Conservation (phyloP, 2,888 invertebrate genomes). For the Pollenia amentaria region DNA sequence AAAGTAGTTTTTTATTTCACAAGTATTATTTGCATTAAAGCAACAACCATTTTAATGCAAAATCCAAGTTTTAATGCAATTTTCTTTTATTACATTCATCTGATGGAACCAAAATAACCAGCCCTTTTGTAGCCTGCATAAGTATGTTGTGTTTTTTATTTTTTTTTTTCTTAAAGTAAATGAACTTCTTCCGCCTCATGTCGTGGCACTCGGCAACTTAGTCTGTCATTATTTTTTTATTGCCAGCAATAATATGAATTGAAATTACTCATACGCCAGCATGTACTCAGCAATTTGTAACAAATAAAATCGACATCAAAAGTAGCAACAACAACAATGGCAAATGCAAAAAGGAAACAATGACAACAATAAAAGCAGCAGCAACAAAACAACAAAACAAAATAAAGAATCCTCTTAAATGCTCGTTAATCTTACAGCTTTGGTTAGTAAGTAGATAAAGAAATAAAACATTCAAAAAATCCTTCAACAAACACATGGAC, state of each 20-base stretch:
- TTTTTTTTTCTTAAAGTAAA: background rate
- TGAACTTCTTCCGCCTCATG: background rate
- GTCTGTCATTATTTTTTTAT: slow-evolving; percentile 49
- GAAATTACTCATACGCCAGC: slow-evolving; percentile 70
- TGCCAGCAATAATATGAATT: slow-evolving; percentile 62
- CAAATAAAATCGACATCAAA: slow-evolving; percentile 60
- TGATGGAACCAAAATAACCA: background rate
- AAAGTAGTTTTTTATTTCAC: no score
- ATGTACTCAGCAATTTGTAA: slow-evolving; percentile 61
- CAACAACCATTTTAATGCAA: no score
- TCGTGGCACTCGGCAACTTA: background rate
- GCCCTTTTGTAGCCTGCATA: background rate
- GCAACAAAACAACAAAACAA: background rate
- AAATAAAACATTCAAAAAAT: slow-evolving; percentile 51
- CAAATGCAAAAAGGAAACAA: slow-evolving; percentile 11
- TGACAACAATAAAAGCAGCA: background rate
- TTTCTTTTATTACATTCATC: background rate
- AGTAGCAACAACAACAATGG: slow-evolving; percentile 10
- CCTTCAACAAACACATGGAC: slow-evolving; percentile 7
- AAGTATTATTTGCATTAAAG: no score
- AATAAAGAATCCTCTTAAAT: slow-evolving; percentile 67
- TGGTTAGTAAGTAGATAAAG: slow-evolving; percentile 63
- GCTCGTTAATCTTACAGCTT: slow-evolving; percentile 73
- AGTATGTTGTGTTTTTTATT: background rate
- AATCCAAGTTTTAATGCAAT: no score